Conservation (phyloP, 2,888 invertebrate species). For the Perizoma flavofasciatum region DNA sequence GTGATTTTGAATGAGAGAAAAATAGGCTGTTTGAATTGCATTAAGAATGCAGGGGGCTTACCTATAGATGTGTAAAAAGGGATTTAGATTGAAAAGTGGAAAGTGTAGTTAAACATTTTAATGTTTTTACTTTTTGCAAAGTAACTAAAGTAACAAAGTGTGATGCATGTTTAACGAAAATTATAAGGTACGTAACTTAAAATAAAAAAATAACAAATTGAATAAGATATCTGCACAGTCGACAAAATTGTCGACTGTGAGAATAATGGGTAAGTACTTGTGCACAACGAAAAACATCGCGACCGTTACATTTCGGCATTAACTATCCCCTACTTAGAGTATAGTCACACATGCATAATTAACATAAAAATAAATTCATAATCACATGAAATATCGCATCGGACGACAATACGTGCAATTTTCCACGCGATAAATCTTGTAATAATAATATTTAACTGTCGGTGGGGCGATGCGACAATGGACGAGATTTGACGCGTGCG, state of each 20-base stretch:
- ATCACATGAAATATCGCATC: conserved; percentile 74
- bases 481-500: conserved; percentile 68
- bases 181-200: no score
- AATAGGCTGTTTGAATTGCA: conserved; percentile 36
- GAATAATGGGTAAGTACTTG: conserved; percentile 4
- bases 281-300: conserved; percentile 28
- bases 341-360: conserved; percentile 61
- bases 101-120: neutral
- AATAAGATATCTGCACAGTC: no score
- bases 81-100: conserved; percentile 13
- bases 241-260: conserved; percentile 19
- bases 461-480: conserved; percentile 51
- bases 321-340: conserved; percentile 51
- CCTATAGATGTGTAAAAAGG: conserved; percentile 22
- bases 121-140: neutral
- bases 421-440: conserved; percentile 81
- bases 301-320: conserved; percentile 52
- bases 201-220: no score
- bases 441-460: conserved; percentile 78
- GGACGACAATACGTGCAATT: conserved; percentile 79
- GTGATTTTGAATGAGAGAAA: conserved; percentile 35
- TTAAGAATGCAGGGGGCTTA: conserved; percentile 30
- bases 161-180: neutral
- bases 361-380: conserved; percentile 81
- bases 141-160: neutral